Evolutionary conservation across 1,140 invertebrate species (phyloP), one percentile per base, ranked within the genome.

Genomic region (Agraylea sexmaculata): DNA sequence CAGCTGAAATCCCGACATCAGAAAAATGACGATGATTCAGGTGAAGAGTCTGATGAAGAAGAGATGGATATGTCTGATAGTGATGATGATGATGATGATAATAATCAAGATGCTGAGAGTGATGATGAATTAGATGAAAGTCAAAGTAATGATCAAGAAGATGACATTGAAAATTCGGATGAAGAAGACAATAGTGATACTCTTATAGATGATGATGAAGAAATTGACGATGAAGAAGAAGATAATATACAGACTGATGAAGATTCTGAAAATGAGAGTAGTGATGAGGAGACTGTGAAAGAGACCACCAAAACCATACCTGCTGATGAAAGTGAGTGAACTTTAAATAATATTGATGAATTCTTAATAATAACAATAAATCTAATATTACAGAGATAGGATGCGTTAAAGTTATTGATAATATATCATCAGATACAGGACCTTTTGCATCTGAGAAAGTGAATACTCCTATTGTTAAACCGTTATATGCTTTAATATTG

Each of bases 401-500:
- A 1, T 76, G 73, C 54, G 73, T 80, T 0, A 70, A 71, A 63
- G 71, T 76, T 12, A 59, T 79, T 22, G 67, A 78, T 51, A 58
- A 77, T 53, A 54, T 71, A 18, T 53, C 73, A 18, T 55, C 74
- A n/a, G 54, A 58, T 0, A 55, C 52, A 1, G 52, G 50, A 16
- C n/a, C 37, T 7, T 13, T n/a, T n/a, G n/a, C n/a, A n/a, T 22
- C 23, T n/a, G 47, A 51, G 1, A 43, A 52, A n/a, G 31, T 52
- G 2, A 60, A 52, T 49, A 60, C 56, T 23, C 54, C 54, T 18
- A 31, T 27, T 18, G 22, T 49, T 28, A 71, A 72, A 39, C 74
- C 77, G 2, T 53, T 89, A 10, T 82, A 81, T 57, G 87, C 85
- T 5, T 62, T 98, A 4, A 80, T 98, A 43, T 55, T 98, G 20